Evolutionary conservation across 2,113 vertebrate genomes (phyloP).

Genomic region (Archocentrus centrarchus): DNA sequence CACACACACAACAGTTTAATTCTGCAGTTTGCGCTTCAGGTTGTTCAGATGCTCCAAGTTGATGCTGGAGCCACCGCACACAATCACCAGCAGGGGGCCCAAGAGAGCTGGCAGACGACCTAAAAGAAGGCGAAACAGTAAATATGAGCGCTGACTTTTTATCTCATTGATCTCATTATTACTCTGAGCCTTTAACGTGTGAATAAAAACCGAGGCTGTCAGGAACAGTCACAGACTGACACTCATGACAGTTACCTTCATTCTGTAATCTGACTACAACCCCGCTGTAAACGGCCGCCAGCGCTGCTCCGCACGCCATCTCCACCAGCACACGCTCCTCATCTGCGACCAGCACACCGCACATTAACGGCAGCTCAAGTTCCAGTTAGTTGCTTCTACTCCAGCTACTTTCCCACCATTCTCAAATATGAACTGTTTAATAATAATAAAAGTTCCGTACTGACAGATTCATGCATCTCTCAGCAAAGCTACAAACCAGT

Average conservation of each 20-base stretch:
- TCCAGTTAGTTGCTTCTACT: too few relatives aligned
- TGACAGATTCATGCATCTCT: too few relatives aligned
- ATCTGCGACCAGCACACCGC: slow-evolving; percentile 59
- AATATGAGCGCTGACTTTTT: background rate
- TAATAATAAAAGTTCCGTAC: too few relatives aligned
- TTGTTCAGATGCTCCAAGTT: slow-evolving; percentile 70
- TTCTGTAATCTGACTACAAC: slow-evolving; percentile 75
- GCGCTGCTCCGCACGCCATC: slow-evolving; percentile 81
- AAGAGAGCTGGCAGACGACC: slow-evolving; percentile 67
- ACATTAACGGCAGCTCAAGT: too few relatives aligned
- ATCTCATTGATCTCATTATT: rapidly evolving
- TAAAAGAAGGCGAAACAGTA: background rate
- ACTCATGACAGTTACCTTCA: slow-evolving; percentile 56
- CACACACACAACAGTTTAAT: slow-evolving; percentile 4
- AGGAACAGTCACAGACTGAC: background rate
- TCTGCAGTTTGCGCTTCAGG: slow-evolving; percentile 65
- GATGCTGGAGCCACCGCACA: slow-evolving; percentile 84
- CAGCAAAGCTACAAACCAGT: too few relatives aligned
- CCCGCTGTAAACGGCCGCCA: slow-evolving; percentile 81
- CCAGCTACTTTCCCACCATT: too few relatives aligned
- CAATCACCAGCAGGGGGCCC: slow-evolving; percentile 79
- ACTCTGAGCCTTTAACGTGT: background rate
- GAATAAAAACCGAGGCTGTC: background rate
- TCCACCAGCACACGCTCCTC: slow-evolving; percentile 86
- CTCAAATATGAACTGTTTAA: too few relatives aligned